phyloP scores from a whole-genome alignment of 2,888 invertebrate genomes.

The Netelia melanura region DNA sequence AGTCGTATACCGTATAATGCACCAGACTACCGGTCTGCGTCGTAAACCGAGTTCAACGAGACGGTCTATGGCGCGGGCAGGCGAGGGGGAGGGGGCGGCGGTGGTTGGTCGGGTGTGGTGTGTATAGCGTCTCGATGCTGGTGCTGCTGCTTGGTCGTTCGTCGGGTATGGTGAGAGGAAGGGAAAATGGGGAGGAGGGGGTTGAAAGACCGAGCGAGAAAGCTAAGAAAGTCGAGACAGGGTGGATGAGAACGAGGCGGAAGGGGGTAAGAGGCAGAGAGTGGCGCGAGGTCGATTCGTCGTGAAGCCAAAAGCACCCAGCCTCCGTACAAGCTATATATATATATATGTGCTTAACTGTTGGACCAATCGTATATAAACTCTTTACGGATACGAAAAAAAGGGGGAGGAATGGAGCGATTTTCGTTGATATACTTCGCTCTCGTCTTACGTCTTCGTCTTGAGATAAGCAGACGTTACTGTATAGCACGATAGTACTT shows the following conservation, averaged over 20 bases:
- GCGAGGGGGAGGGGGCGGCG: conserved; percentile 46
- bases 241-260: background rate
- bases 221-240: conserved; percentile 56
- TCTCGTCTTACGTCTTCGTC: conserved; percentile 4
- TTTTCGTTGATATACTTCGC: conserved; percentile 31
- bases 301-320: conserved; percentile 41
- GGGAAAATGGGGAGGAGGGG: conserved; percentile 9
- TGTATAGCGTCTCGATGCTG: conserved; percentile 62
- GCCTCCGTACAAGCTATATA: conserved; percentile 10
- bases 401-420: conserved; percentile 24
- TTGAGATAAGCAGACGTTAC: conserved; percentile 15
- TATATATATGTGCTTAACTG: background rate
- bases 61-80: conserved; percentile 69
- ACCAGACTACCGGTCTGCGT: conserved; percentile 81
- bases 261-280: background rate
- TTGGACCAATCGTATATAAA: conserved; percentile 29
- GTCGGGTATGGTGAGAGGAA: conserved; percentile 44
- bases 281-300: conserved; percentile 59
- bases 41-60: conserved; percentile 80
- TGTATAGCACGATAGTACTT: background rate
- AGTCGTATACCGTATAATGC: conserved; percentile 79
- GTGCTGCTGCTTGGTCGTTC: conserved; percentile 47
- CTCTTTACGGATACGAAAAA: conserved; percentile 34
- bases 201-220: conserved; percentile 69
- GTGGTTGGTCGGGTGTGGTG: conserved; percentile 48